Evolutionary conservation across 1,140 invertebrate species (phyloP), one percentile per base, ranked within the genome.

Genomic region (Aphaenogaster ashmeadi): DNA sequence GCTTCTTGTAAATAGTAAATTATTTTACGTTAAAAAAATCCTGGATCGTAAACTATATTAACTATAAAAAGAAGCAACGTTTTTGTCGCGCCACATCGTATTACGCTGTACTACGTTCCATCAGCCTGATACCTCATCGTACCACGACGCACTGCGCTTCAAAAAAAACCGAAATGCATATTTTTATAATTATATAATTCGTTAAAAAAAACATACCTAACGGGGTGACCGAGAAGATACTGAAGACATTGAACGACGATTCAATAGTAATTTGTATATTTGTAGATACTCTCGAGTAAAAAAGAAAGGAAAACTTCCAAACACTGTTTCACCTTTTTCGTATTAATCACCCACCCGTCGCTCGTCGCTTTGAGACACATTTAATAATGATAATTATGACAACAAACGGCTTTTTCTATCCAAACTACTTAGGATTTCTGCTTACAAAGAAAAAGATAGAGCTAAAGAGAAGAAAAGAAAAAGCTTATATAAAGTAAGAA

Each of bases 181-280:
- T 84, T 84, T 84, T 84, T 84, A 74, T 84, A 84, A 84, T 84
- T 84, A 38, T 38, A 74, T 84, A 84, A 83, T 83, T 74, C n/a
- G 66, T 47, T 44, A 33, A 41, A 74, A 75, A 27, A 47, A 69
- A 79, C 50, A 58, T 41, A 77, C 54, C 47, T 60, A 52, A 79
- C 13, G 33, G n/a, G n/a, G 54, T 71, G 41, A 80, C 64, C 21
- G 78, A 80, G 27, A 41, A 81, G 3, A 1, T 71, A 54, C 50
- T 52, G 64, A 84, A 75, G 3, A 71, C 21, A 84, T 66, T 69
- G n/a, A 44, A 81, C 66, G 66, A 74, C 33, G 33, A 72, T 87
- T 83, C 69, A 74, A 89, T 38, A 85, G 84, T 84, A 91, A 92
- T 93, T 93, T 94, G 94, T 94, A 94, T 86, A 94, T 94, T 94